phyloP scores from a whole-genome alignment of 1,140 invertebrate species.

The Drosophila chauvacae region DNA sequence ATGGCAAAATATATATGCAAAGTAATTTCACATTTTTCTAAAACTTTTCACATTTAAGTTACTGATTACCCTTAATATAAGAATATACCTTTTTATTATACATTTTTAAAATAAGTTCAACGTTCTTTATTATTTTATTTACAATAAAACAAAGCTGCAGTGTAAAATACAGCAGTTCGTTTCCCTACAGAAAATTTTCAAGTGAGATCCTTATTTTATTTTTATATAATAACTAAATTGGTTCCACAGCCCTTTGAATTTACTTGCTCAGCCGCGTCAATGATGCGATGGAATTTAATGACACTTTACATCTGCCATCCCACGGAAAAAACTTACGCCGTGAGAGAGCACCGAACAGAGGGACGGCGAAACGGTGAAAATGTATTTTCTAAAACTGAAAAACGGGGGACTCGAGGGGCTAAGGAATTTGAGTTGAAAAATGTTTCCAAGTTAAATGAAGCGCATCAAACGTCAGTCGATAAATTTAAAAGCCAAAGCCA shows the following conservation, averaged over 20 bases:
- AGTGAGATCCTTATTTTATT: too few species aligned
- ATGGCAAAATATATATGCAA: neutral
- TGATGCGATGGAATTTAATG: constrained; percentile 60
- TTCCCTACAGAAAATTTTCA: too few species aligned
- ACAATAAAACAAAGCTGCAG: neutral
- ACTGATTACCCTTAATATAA: neutral
- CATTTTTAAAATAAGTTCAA: neutral
- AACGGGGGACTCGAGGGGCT: neutral
- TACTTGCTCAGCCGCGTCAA: constrained; percentile 32
- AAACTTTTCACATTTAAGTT: neutral
- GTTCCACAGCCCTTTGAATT: constrained; percentile 19
- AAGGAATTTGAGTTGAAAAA: constrained; percentile 71
- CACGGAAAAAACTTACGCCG: constrained; percentile 37
- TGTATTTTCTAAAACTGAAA: constrained; percentile 54
- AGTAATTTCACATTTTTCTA: neutral
- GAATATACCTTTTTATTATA: too few species aligned
- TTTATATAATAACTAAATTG: neutral
- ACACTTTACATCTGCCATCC: constrained; percentile 60
- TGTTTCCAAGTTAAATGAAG: constrained; percentile 83
- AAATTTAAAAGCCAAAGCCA: constrained; percentile 83
- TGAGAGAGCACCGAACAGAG: neutral
- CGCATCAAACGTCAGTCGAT: constrained; percentile 82
- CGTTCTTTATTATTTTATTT: neutral
- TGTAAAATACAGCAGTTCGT: neutral
- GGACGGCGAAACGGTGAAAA: constrained; percentile 5